Base-by-base conservation (phyloP, 2,113 vertebrate species). In the Fregetta grallaria region DNA sequence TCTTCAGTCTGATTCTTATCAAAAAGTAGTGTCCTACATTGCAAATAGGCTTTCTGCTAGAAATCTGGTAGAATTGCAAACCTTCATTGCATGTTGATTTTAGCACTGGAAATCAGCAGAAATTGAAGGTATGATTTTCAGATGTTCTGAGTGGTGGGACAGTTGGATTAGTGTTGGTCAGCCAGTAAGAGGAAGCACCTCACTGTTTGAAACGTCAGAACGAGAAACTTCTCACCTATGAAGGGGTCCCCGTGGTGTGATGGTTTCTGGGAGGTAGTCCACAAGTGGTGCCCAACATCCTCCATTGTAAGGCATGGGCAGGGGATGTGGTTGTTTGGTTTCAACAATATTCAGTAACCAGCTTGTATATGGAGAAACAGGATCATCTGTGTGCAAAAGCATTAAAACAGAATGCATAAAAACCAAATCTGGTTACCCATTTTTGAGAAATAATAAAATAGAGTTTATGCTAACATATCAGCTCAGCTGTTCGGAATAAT, bases 261-360 rank as follows among this genome's bases (percentile, higher is more conserved):
- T 98, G 85, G 99, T 99, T 96, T 99, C 99, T 34, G 99, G 99
- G 61, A 99, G 98, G 92, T 99, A 99, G 97, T 99, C 99, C 50
- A 99, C 99, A 89, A 99, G 98, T 2, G 99, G 99, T 20, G 99
- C 99, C 99, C 99, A 99, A 84, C 99, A 99, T 38, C 99, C 99
- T 88, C 99, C 99, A 16, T 99, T 99, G 76, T 99, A 98, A 15
- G 99, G 99, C 99, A 99, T 99, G 11, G 99, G 99, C 72, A 99
- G 96, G 9, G 99, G 99, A 87, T 99, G 99, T 1, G 99, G 99
- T 58, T 98, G 98, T 77, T 99, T 99, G 91, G 98, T 99, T 94
- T 99, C 99, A 70, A 99, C 98, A 23, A 99, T 99, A 68, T 98
- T 98, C 92, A 99, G 94, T 34, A 99, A 96, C 99, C 99, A 99